A percentile compares a stretch with the other conserved stretches of the same genome.
These are phyloP conservation scores for Cladopsammia gracilis DNA, from an alignment of 64 coral and sea anemone genomes.

Conservation along the genomic window DNA sequence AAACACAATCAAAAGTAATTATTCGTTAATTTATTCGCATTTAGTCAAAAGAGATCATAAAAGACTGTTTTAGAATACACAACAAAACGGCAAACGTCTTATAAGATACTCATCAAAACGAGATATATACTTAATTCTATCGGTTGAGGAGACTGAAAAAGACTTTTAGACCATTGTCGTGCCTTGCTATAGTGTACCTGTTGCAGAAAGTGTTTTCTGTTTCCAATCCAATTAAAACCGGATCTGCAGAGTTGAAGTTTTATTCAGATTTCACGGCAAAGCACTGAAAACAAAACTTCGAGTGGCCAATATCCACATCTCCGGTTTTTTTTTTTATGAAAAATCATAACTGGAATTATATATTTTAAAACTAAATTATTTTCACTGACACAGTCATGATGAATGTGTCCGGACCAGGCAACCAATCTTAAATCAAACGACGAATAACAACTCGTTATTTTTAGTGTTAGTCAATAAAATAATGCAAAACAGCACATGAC, in stretches of 20 bases:
- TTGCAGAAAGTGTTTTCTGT: no score
- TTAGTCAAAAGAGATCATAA: constrained; percentile 9
- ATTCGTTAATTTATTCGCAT: constrained; percentile 9
- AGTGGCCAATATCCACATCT: no score
- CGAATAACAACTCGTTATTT: not conserved
- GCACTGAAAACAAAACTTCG: no score
- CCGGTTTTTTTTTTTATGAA: not conserved
- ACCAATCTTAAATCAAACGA: not conserved
- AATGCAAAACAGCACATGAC: not conserved
- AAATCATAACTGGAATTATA: no score
- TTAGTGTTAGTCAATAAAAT: not conserved
- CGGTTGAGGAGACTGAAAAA: no score
- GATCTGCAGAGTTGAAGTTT: no score
- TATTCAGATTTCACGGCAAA: no score
- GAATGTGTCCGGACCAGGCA: not conserved
- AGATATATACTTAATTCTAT: not conserved
- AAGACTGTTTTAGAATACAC: not conserved
- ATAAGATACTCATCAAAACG: not conserved
- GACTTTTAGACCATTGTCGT: no score
- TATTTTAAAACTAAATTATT: not conserved
- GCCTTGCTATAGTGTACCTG: no score
- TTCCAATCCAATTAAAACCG: no score
- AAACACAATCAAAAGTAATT: not conserved
- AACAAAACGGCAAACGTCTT: not conserved
- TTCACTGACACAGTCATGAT: not conserved